A percentile compares a stretch with the other conserved stretches of the same genome.
Conservation (phyloP, 92 coral and sea anemone species). For the Heteractis magnifica region DNA sequence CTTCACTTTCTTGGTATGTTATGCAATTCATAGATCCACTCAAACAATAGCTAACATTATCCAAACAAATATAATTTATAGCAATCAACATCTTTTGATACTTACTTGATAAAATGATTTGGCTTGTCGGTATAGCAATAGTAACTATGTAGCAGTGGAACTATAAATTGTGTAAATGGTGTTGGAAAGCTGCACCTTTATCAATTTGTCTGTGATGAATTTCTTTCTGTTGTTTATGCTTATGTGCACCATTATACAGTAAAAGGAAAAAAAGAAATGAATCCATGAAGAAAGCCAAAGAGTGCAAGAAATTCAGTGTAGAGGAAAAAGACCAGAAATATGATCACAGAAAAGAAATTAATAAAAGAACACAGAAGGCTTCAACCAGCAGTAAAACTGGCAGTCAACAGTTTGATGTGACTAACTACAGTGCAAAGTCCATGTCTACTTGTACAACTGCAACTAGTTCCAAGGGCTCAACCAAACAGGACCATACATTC, state of each 20-base stretch:
- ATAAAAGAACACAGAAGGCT: background rate
- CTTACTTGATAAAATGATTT: too few species aligned
- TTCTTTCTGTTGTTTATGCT: background rate
- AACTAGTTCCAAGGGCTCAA: background rate
- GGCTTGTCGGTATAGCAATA: too few species aligned
- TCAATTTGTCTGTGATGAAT: too few species aligned
- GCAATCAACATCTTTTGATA: too few species aligned
- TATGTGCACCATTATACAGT: too few species aligned
- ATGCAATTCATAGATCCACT: too few species aligned
- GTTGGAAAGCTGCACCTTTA: too few species aligned
- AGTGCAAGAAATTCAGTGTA: background rate
- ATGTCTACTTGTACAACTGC: conserved; percentile 29
- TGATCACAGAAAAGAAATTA: background rate
- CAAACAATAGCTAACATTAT: too few species aligned
- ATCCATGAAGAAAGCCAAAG: conserved; percentile 1
- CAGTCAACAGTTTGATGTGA: background rate
- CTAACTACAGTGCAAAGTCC: conserved; percentile 31
- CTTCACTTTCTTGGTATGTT: conserved; percentile 14
- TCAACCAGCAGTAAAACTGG: background rate
- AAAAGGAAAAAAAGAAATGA: background rate
- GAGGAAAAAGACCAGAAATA: background rate
- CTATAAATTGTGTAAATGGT: too few species aligned
- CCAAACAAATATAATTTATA: too few species aligned
- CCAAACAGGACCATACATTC: conserved; percentile 10
- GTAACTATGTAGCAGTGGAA: too few species aligned